A percentile compares a stretch with the other conserved stretches of the same genome.
Evolutionary conservation across 2,113 vertebrate genomes (phyloP).

Genomic region (Meleagris gallopavo): DNA sequence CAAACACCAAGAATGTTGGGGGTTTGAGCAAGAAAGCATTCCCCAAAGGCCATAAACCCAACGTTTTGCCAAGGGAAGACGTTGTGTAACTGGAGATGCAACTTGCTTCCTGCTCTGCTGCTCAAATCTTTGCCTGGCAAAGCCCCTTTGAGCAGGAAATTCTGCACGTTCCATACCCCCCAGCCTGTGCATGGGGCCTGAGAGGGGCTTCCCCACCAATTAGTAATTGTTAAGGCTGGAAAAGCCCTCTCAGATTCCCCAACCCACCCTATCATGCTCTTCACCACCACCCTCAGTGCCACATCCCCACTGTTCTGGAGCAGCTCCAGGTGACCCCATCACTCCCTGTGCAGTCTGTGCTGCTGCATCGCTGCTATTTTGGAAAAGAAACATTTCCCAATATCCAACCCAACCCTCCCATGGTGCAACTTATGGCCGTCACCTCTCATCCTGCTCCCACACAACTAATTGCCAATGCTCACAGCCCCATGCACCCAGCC

Average conservation of each 20-base stretch:
- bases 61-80: not conserved
- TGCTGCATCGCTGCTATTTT: too few species aligned
- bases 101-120: not conserved
- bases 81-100: not conserved
- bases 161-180: accelerated
- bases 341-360: too few species aligned
- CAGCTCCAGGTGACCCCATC: too few species aligned
- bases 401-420: too few species aligned
- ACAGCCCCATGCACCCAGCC: too few species aligned
- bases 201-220: not conserved
- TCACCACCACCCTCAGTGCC: too few species aligned
- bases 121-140: not conserved
- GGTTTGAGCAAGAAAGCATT: not conserved
- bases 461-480: not conserved
- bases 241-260: too few species aligned
- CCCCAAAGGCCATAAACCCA: not conserved
- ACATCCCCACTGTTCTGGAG: too few species aligned
- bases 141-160: not conserved
- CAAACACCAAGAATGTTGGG: not conserved
- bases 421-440: too few species aligned
- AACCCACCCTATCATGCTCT: too few species aligned
- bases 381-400: too few species aligned
- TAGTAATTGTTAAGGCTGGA: too few species aligned
- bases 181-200: not conserved
- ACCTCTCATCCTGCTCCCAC: not conserved